Evolutionary conservation across 2,888 invertebrate species (phyloP).

Genomic region (Aporophyla nigra): DNA sequence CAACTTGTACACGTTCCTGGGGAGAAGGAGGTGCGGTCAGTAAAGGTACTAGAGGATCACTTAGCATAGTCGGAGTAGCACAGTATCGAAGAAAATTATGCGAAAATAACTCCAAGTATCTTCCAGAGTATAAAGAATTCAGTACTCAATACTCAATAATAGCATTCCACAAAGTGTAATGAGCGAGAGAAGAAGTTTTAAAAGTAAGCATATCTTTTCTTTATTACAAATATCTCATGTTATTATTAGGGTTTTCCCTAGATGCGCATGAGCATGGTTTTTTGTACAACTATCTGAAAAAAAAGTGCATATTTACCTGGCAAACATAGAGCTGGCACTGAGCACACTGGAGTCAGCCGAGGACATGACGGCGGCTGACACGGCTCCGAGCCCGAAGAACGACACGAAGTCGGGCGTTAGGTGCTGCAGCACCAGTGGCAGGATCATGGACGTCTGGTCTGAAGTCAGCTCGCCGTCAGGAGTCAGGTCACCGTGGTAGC

Average conservation of each 20-base stretch:
- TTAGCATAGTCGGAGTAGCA: not conserved
- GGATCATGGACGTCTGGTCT: conserved; percentile 97
- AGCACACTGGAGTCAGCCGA: conserved; percentile 99
- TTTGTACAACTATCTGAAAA: not conserved
- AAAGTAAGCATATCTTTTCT: not conserved
- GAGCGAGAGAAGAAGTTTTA: not conserved
- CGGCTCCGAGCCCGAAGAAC: conserved; percentile 99
- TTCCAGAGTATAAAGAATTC: not conserved
- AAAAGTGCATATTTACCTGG: conserved; percentile 85
- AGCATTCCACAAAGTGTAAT: not conserved
- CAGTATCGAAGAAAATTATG: not conserved
- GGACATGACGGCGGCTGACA: conserved; percentile 99
- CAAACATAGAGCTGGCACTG: conserved; percentile 99
- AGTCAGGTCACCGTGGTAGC: conserved; percentile 92
- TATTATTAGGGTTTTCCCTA: not conserved
- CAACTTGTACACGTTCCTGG: conserved; percentile 98
- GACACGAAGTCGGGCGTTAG: conserved; percentile 98
- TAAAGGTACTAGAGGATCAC: not conserved
- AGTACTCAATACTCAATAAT: not conserved
- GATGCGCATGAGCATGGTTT: not conserved
- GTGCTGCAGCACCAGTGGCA: conserved; percentile 99
- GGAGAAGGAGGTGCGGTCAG: not conserved
- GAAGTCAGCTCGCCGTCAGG: conserved; percentile 93
- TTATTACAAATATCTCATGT: not conserved
- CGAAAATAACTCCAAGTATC: too few species aligned